A percentile compares a stretch with the other conserved stretches of the same genome.
Conservation (phyloP, 2,113 vertebrate genomes). For the Solea senegalensis region DNA sequence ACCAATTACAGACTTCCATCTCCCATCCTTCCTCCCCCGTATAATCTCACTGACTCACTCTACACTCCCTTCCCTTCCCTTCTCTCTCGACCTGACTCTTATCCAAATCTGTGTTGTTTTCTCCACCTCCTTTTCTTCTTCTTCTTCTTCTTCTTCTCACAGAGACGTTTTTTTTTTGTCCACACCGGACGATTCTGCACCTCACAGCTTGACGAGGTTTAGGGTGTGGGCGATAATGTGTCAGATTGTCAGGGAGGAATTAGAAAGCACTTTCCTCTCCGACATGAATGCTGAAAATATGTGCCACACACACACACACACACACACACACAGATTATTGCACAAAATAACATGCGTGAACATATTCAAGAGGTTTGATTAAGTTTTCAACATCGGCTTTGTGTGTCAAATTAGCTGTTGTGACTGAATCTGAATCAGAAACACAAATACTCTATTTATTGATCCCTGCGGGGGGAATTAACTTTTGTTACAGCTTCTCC, state of each 20-base stretch:
- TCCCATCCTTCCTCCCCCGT: constrained; percentile 44
- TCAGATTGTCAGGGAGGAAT: neutral
- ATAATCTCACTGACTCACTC: constrained; percentile 59
- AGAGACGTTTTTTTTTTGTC: neutral
- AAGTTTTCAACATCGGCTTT: neutral
- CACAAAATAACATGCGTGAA: neutral
- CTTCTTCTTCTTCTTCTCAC: neutral
- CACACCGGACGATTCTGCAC: neutral
- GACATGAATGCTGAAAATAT: neutral
- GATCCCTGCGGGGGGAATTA: no score
- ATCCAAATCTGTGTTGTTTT: neutral
- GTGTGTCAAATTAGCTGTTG: no score
- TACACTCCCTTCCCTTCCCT: constrained; percentile 42
- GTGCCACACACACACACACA: no score
- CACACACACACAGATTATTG: no score
- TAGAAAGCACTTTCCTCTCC: neutral
- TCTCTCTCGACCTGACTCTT: constrained; percentile 23
- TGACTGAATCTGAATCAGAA: no score
- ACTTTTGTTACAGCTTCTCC: no score
- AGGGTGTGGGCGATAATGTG: neutral
- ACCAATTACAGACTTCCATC: constrained; percentile 65
- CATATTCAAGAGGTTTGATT: neutral
- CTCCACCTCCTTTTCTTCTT: neutral
- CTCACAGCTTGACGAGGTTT: neutral
- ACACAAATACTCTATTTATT: no score